Percentiles rank a stretch among this genome's conserved stretches.
These are phyloP conservation scores for crab-eating macaque (Macaca fascicularis) DNA, from an alignment of 2,113 vertebrate species.

Conservation along the genomic window T2T-MFA8v1.1 NC_088375.1:186702001-186702500, in stretches of 20 bases:
- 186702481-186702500: neutral
- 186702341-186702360: neutral
- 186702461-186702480: too few species aligned
- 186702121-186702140: neutral
- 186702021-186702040: neutral
- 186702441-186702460: neutral
- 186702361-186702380: too few species aligned
- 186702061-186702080: neutral
- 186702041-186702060: neutral
- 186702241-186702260: neutral
- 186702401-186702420: neutral
- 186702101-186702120: neutral
- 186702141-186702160: neutral
- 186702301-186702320: neutral
- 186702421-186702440: too few species aligned
- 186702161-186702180: neutral
- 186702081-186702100: rapidly evolving
- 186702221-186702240: neutral
- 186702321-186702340: neutral
- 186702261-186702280: neutral
- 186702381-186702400: neutral
- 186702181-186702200: neutral
- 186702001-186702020: neutral
- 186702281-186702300: neutral
- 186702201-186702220: neutral